phyloP scores from a whole-genome alignment of 2,888 invertebrate species.

The Pinctada fucata region DNA sequence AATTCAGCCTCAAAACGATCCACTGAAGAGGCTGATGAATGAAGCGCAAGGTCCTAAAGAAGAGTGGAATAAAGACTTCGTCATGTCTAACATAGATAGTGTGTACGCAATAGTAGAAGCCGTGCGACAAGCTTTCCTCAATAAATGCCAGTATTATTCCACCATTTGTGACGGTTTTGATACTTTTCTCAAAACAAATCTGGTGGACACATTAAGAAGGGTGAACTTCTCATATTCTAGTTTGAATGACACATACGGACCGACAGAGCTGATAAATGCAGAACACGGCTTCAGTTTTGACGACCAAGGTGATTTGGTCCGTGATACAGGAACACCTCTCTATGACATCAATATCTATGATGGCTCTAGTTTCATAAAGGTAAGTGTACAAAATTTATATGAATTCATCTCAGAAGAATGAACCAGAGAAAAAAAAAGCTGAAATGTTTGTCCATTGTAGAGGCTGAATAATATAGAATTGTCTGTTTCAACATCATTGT shows the following conservation, averaged over 20 bases:
- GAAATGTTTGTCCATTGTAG: too few relatives aligned
- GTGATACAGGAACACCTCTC: conserved; percentile 10
- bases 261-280: conserved; percentile 42
- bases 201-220: conserved; percentile 38
- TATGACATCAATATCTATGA: conserved; percentile 37
- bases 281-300: conserved; percentile 48
- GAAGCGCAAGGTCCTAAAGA: conserved; percentile 30
- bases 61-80: conserved; percentile 44
- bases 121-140: conserved; percentile 37
- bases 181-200: conserved; percentile 33
- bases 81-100: conserved; percentile 56
- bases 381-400: neutral
- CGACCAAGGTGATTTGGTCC: conserved; percentile 44
- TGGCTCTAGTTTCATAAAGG: neutral
- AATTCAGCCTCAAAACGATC: conserved; percentile 20
- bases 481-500: too few relatives aligned
- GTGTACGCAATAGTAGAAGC: conserved; percentile 61
- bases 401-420: too few relatives aligned
- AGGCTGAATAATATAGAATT: too few relatives aligned
- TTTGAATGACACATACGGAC: conserved; percentile 45
- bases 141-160: conserved; percentile 30
- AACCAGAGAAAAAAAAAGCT: too few relatives aligned
- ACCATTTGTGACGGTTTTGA: conserved; percentile 40
- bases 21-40: conserved; percentile 41
- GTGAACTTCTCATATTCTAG: conserved; percentile 49